phyloP scores from a whole-genome alignment of 2,113 vertebrate species.

The Oenanthe melanoleuca region DNA sequence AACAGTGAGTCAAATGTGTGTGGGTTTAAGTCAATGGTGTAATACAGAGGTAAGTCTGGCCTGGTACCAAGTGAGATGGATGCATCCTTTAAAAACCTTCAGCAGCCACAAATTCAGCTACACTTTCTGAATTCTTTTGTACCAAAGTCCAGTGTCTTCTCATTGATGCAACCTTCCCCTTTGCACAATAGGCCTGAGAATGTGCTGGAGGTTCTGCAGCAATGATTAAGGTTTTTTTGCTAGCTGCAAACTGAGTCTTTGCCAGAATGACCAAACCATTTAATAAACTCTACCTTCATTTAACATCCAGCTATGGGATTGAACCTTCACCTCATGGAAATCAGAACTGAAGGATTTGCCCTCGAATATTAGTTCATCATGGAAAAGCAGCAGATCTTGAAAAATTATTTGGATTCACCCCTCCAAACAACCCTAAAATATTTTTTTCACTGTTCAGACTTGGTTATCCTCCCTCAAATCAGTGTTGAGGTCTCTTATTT shows the following conservation, averaged over 20 bases:
- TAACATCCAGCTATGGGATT: background rate
- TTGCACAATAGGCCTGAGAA: background rate
- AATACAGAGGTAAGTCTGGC: background rate
- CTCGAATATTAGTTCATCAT: background rate
- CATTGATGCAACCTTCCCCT: background rate
- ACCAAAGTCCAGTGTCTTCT: background rate
- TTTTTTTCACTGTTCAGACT: background rate
- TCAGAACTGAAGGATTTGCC: background rate
- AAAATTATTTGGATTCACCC: background rate
- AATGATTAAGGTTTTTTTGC: background rate
- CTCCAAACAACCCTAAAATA: background rate
- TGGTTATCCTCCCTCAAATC: background rate
- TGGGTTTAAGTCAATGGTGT: background rate
- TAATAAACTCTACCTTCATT: background rate
- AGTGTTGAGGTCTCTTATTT: background rate
- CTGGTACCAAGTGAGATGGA: background rate
- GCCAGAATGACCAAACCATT: background rate
- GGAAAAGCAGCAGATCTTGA: background rate
- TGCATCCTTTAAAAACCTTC: background rate
- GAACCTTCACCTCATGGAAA: background rate
- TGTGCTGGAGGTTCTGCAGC: background rate
- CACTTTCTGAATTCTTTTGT: background rate
- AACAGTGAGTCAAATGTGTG: background rate
- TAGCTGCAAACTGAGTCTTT: background rate
- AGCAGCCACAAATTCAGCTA: background rate